phyloP scores from a whole-genome alignment of 2,888 invertebrate genomes.

The Pandemis cinnamomeana region DNA sequence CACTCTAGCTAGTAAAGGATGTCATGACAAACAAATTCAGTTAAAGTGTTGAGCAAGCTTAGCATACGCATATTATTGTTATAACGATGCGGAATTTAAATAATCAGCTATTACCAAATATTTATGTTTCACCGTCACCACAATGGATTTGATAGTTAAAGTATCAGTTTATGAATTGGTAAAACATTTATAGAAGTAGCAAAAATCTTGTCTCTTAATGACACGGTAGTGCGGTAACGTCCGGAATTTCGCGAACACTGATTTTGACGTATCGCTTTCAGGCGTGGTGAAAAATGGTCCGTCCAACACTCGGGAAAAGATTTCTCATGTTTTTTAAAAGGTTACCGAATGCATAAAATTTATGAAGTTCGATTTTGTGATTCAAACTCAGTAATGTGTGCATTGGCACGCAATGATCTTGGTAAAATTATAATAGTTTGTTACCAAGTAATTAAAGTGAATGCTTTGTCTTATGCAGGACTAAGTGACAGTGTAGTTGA shows the following conservation, averaged over 20 bases:
- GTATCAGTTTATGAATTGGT: background rate
- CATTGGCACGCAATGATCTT: too few species aligned
- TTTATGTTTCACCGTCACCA: background rate
- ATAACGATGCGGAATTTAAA: too few species aligned
- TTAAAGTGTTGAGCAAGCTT: too few species aligned
- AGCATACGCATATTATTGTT: too few species aligned
- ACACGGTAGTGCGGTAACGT: conserved; percentile 56
- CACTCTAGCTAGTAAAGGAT: too few species aligned
- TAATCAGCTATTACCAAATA: background rate
- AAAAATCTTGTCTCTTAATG: conserved; percentile 42
- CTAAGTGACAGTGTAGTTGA: too few species aligned
- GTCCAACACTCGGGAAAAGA: conserved; percentile 47
- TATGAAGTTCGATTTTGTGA: background rate
- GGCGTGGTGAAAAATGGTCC: conserved; percentile 69
- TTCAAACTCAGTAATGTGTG: background rate
- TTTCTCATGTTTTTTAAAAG: conserved; percentile 59
- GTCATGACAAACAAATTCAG: too few species aligned
- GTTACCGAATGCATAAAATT: conserved; percentile 44
- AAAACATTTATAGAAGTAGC: conserved; percentile 42
- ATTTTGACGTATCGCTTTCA: conserved; percentile 78
- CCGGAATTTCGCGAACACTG: conserved; percentile 75
- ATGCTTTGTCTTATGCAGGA: too few species aligned
- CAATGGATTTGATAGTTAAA: background rate
- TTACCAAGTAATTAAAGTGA: too few species aligned
- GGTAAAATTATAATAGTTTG: too few species aligned